phyloP scores from a whole-genome alignment of 1,140 invertebrate genomes.

The Bombus breviceps region DNA sequence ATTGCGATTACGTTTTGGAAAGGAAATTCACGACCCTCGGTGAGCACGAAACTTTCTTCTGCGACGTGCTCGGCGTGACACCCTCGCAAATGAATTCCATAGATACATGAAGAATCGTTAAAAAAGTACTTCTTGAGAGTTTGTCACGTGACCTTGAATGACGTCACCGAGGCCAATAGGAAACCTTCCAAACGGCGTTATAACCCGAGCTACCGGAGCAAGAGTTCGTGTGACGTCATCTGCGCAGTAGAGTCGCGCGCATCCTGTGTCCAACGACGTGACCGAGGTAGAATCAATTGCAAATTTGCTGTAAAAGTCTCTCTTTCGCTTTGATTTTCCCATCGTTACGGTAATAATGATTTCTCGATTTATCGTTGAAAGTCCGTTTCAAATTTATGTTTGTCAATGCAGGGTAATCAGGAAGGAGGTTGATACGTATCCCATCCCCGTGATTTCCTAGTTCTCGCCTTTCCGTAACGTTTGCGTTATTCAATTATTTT shows the following conservation, averaged over 20 bases:
- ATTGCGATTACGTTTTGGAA: not conserved
- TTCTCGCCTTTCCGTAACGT: not conserved
- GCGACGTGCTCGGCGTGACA: not conserved
- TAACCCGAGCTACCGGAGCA: slow-evolving; percentile 60
- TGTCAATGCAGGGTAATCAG: not conserved
- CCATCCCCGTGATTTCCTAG: too few relatives aligned
- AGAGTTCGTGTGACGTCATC: slow-evolving; percentile 62
- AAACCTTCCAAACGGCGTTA: slow-evolving; percentile 64
- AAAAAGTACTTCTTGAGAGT: slow-evolving; percentile 34
- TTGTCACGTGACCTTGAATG: slow-evolving; percentile 64
- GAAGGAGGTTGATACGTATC: not conserved
- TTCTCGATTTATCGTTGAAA: too few relatives aligned
- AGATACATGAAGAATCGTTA: slow-evolving; percentile 11
- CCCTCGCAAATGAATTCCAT: slow-evolving; percentile 5
- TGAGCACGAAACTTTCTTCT: not conserved
- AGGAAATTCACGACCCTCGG: not conserved
- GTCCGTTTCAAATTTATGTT: not conserved
- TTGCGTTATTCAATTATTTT: not conserved
- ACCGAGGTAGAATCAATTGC: slow-evolving; percentile 56
- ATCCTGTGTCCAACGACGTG: slow-evolving; percentile 43
- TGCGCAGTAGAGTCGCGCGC: slow-evolving; percentile 58
- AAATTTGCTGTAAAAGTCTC: slow-evolving; percentile 37
- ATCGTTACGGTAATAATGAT: not conserved
- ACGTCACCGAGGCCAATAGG: slow-evolving; percentile 67
- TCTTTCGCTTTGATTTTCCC: not conserved